Evolutionary conservation across 2,888 invertebrate genomes (phyloP), one percentile per base, ranked within the genome.

Genomic region (Drymonia ruficornis): DNA sequence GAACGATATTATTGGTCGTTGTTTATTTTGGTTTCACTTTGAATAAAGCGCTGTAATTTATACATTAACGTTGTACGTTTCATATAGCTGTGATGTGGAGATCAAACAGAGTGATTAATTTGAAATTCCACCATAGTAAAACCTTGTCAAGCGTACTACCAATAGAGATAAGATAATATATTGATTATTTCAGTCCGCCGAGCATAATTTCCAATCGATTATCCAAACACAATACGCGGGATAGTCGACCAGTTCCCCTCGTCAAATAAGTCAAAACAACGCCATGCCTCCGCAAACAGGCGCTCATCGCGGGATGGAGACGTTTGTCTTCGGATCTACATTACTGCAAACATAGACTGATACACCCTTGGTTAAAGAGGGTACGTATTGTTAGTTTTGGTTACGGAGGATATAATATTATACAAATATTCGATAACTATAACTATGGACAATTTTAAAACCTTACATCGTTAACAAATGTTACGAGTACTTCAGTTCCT

Each of bases 321-420:
- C 81, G 83, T 82, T 83, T 78, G 80, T 81, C 79, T 83, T 80
- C 63, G 75, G 74, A 73, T 79, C 74, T 74, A 78, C 72, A 70
- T 76, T 69, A 70, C 73, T 74, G 70, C 70, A 69, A 74, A 67
- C 67, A 73, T 36, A 54, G 56, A 52, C 47, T 51, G 49, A 51
- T 45, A 34, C 47, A 34, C 63, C 70, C 65, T 56, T 48, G 7
- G 16, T 55, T 58, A 55, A 58, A 63, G 62, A 54, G 56, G 58
- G 52, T 29, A 52, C 44, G 55, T 48, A 31, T 53, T 58, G 51
- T 45, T 50, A 50, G 47, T 47, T 18, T 34, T 34, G 47, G 52
- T 44, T 44, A 40, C 23, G 49, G 9, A 18, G 28, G 28, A 28
- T 28, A 28, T 45, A 28, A n/a, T 42, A 18, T 38, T 3, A 38